A percentile compares a stretch with the other conserved stretches of the same genome.
These are phyloP conservation scores for Heliconius sara DNA, from an alignment of 2,888 invertebrate species.

Conservation along the genomic window DNA sequence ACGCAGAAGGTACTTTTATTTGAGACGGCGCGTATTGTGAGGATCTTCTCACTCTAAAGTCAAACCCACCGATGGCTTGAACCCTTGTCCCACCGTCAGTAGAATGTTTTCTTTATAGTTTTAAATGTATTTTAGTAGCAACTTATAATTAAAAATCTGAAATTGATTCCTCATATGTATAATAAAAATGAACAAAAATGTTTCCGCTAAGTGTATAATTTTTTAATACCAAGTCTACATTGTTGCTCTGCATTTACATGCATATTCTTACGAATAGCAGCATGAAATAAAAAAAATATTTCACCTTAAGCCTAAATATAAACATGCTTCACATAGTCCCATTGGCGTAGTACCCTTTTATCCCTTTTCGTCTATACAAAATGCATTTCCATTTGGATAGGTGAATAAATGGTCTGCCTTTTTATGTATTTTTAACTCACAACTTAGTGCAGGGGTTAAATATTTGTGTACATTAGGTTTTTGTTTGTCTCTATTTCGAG, in stretches of 20 bases:
- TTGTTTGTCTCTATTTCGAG: conserved; percentile 21
- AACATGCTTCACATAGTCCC: conserved; percentile 8
- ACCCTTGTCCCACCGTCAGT: too few relatives aligned
- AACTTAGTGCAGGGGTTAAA: conserved; percentile 24
- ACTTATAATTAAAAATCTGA: too few relatives aligned
- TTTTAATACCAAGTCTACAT: too few relatives aligned
- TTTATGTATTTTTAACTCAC: conserved; percentile 25
- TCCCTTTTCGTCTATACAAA: conserved; percentile 28
- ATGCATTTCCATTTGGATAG: conserved; percentile 28
- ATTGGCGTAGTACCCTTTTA: conserved; percentile 11
- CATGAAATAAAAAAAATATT: conserved; percentile 1
- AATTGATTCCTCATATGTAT: too few relatives aligned
- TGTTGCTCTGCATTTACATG: neutral
- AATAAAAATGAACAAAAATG: too few relatives aligned
- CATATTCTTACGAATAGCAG: neutral
- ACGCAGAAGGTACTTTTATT: too few relatives aligned
- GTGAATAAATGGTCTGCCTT: conserved; percentile 24
- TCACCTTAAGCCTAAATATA: conserved; percentile 17
- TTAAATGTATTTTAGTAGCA: too few relatives aligned
- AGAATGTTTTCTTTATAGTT: too few relatives aligned
- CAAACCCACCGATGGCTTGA: too few relatives aligned
- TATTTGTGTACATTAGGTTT: conserved; percentile 28
- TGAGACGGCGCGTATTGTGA: too few relatives aligned
- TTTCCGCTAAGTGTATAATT: too few relatives aligned
- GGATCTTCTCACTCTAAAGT: too few relatives aligned